These are phyloP conservation scores for Lepidothrix coronata DNA, from an alignment of 2,113 vertebrate genomes.

Conservation along the genomic window DNA sequence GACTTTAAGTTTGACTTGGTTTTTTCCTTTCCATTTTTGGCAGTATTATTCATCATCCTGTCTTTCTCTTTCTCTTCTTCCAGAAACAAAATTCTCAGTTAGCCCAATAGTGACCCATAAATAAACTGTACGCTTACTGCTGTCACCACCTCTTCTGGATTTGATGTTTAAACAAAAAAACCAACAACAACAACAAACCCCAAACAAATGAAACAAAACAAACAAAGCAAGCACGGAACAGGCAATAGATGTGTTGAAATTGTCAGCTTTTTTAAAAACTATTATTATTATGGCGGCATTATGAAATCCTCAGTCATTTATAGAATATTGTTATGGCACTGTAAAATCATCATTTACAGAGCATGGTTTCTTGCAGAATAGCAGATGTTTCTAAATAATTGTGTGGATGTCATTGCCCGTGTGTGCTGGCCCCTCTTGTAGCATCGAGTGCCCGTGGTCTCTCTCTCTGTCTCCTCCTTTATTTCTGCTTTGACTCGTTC, in stretches of 20 bases:
- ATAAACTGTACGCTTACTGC: background rate
- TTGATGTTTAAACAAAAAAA: background rate
- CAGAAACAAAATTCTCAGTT: background rate
- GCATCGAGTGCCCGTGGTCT: rapidly evolving
- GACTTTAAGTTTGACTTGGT: background rate
- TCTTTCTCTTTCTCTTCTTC: background rate
- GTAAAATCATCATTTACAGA: background rate
- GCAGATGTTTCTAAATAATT: background rate
- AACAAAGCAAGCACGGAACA: background rate
- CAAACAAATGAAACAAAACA: no score
- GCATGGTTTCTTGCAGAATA: background rate
- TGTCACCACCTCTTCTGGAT: background rate
- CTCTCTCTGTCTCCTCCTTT: background rate
- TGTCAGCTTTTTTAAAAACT: background rate
- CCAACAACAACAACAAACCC: background rate
- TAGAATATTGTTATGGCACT: background rate
- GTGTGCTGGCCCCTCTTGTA: background rate
- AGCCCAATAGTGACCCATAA: background rate
- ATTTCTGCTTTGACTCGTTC: background rate
- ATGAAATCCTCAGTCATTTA: background rate
- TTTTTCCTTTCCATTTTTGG: background rate
- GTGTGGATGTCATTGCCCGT: background rate
- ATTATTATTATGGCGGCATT: background rate
- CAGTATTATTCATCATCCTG: background rate
- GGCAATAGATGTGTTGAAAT: background rate